Evolutionary conservation across 37 sponge, comb jelly and placozoan genomes (phyloP), one percentile per base, ranked within the genome.

Genomic region (Hormiphora californensis): DNA sequence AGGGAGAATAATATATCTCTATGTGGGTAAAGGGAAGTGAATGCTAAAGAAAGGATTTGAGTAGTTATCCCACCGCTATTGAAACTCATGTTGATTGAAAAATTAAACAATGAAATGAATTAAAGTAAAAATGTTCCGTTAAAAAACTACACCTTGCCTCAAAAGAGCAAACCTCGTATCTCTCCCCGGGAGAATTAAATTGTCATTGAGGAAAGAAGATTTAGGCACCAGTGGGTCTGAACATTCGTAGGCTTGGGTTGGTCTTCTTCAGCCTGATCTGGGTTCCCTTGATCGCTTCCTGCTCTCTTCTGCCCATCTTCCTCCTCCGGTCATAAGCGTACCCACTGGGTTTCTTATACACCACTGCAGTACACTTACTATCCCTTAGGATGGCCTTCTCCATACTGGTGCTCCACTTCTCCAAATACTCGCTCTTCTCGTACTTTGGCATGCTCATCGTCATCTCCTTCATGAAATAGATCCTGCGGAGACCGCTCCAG

Each of bases 391-490:
- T 28, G 17, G 81, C 46, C 27, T 73, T 40, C 4, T 73, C 81
- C 5, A 73, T n/a, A 21, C 17, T 19, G 27, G 9, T 73, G 22
- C 46, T 46, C 40, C 43, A 73, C 1, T 41, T 73, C 23, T 73
- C 46, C 17, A 73, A 28, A 46, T 43, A 19, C 19, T 73, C 81
- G 19, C 46, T 19, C 21, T 33, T 36, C 25, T 73, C 81, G 43
- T 73, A 73, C 23, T 73, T 73, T 4, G 81, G 81, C 81, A 73
- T 73, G 21, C 46, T 12, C 4, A 43, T 43, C 39, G 40, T 73
- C 81, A 73, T 73, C 43, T 73, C 81, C 44, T 73, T 73, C 81
- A 73, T 73, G 81, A 73, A 73, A 41, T 73, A 73, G 81, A 73
- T 73, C 43, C 81, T 33, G 40, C 81, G 40, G 46, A 73, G 40